Evolutionary conservation across 1,140 invertebrate species (phyloP), one percentile per base, ranked within the genome.

Genomic region (Marisa cornuarietis): DNA sequence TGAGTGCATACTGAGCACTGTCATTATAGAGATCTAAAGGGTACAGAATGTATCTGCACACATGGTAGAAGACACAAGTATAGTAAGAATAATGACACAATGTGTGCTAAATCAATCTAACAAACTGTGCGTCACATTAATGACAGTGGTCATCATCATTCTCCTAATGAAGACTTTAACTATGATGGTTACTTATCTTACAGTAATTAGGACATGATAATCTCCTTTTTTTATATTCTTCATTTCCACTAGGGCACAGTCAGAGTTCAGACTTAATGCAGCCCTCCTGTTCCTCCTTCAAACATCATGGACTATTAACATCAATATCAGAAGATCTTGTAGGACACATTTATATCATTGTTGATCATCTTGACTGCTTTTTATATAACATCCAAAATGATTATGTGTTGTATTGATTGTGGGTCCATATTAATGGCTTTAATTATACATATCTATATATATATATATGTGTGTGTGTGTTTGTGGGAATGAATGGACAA

Each of bases 1-100:
- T 98, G 16, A 99, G 92, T 7, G 98, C 98, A 92, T 98, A 99
- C 83, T 98, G 94, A 0, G 98, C 98, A 84, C 96, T 97, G 91
- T 99, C 99, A 91, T 99, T 99, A 93, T 99, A 99, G 79, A 99
- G 92, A 92, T 99, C 99, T 82, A 99, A 90, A 3, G 98, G 98
- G 92, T 99, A 99, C 24, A 99, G 93, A 24, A 99, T 96, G 91
- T 98, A 99, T 89, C 95, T 96, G 90, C 24, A 91, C 79, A 71
- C 52, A 42, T 42, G 31, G 31, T 42, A 42, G 31, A 54, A 72
- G 51, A 71, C 75, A 73, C 18, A 22, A 58, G 0, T 4, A 49
- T 49, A n/a, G n/a, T n/a, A n/a, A n/a, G 42, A 31, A 71, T 51
- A 71, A 22, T 20, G 26, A 69, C 9, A 69, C 16, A 8, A 9